Percentiles rank a stretch among this genome's conserved stretches.
phyloP scores from a whole-genome alignment of 1,140 invertebrate genomes.

The Lordiphosa clarofinis region DNA sequence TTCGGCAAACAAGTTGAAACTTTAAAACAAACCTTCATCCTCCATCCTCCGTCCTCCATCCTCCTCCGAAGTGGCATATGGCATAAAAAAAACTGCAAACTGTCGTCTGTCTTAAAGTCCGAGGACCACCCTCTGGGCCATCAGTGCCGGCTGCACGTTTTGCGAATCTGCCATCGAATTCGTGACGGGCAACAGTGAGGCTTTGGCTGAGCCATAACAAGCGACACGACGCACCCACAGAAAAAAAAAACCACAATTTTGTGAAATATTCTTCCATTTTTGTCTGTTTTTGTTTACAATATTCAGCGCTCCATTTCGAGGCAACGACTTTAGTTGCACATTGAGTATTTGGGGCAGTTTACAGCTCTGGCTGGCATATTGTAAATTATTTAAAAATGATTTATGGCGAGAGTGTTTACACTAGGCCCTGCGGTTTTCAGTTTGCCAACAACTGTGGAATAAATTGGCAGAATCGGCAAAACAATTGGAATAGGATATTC shows the following conservation, averaged over 20 bases:
- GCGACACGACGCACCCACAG: too few species aligned
- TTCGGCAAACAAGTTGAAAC: too few species aligned
- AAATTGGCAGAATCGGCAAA: not conserved
- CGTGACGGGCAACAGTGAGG: conserved; percentile 65
- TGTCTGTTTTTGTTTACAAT: conserved; percentile 5
- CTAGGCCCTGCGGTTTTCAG: conserved; percentile 60
- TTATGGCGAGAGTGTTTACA: conserved; percentile 73
- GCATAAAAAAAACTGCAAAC: not conserved
- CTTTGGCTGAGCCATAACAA: too few species aligned
- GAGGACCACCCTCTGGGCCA: conserved; percentile 13
- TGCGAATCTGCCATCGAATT: conserved; percentile 56
- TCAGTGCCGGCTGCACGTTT: conserved; percentile 41
- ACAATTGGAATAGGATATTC: not conserved
- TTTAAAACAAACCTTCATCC: conserved; percentile 17
- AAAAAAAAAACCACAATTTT: conserved; percentile 22
- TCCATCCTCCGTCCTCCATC: too few species aligned
- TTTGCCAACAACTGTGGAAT: conserved; percentile 27
- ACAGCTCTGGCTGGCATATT: conserved; percentile 39
- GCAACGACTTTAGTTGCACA: conserved; percentile 29
- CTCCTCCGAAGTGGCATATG: too few species aligned
- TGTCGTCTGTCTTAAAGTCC: conserved; percentile 42
- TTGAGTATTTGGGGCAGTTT: conserved; percentile 11
- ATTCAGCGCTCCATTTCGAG: not conserved
- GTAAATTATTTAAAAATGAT: conserved; percentile 75
- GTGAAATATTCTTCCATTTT: conserved; percentile 8